Base-by-base conservation (phyloP, 2,797 vertebrate species). In the Tamandua tetradactyla region DNA sequence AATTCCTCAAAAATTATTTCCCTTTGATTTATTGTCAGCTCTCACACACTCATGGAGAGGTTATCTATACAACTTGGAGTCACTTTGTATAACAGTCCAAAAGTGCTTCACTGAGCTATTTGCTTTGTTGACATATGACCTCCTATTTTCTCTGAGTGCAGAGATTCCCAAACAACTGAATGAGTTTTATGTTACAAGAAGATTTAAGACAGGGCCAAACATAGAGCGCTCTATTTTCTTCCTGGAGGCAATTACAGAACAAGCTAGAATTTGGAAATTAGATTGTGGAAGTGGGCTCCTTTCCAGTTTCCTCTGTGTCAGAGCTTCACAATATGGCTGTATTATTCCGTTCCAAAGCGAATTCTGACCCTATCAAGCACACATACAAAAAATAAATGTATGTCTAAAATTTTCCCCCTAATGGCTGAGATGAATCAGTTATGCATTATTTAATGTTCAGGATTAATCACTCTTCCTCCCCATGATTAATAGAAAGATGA, bases 181-280 rank as follows among this genome's bases (percentile, higher is more conserved):
- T n/a, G 79, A 9, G 10, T 74, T 71, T 79, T 83, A 22, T 44
- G 40, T 84, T 91, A 57, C 47, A 85, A 49, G 47, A 88, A 78
- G 22, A 93, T 85, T 61, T 49, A 75, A 40, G 17, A 85, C 20
- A 79, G 13, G 5, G 44, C 20, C 61, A 11, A 76, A 61, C 6
- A 30, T 35, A 27, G 57, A 82, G 32, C n/a, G 42, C 27, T 74
- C 42, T 74, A 14, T 52, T 88, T 87, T 94, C 44, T 94, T 94
- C 82, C 69, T 69, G 9, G 59, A 94, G n/a, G 61, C 2, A 30
- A 49, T 66, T 72, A 62, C 2, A 85, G 57, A 93, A 89, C 15
- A 87, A 85, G 27, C 30, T 35, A 85, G 61, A 88, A 6, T 78
- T 66, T 94, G 55, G 79, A n/a, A 88, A 92, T 72, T 81, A 76